Evolutionary conservation across 2,797 vertebrate species (phyloP), one percentile per base, ranked within the genome.

Genomic region (Eutrigla gurnardus): DNA sequence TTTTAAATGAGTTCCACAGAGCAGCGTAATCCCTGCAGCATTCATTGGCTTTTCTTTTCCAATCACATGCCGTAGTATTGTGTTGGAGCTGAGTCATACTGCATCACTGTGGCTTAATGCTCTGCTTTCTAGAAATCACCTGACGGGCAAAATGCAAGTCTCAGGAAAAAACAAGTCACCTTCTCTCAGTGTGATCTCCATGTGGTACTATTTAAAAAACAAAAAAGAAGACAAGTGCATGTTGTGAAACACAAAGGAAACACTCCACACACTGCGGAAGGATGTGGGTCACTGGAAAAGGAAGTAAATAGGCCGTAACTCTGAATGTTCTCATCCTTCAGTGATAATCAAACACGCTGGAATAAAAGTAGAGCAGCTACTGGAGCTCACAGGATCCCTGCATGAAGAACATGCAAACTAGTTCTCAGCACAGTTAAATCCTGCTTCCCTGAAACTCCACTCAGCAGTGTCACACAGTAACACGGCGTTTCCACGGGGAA

Each of bases 61-160:
- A 62, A 58, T 69, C 43, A 7, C 6, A 7, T 54, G n/a, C 75
- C 8, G 45, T 6, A 13, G 57, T 4, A 42, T 64, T 57, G 64
- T 65, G 57, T 71, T 35, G 33, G 40, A 64, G 77, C 69, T 43
- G 75, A 78, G 77, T 80, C 80, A 69, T 49, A 35, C 71, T 57
- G 47, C 66, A 43, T 79, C 72, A 42, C 0, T 6, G 49, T 18
- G 9, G 13, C 33, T 61, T 65, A 45, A 45, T 42, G 42, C 64
- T 63, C 40, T 4, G n/a, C n/a, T 72, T 65, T 61, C 50, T 73
- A 33, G 69, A 61, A 66, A 70, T 78, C 8, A 70, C 36, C 52
- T 36, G 49, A 18, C 53, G 17, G 18, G 15, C 4, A 6, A 47
- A 74, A 50, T 50, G 4, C 6, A 25, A n/a, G 12, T 54, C 36